Percentiles rank a stretch among this genome's conserved stretches.
Evolutionary conservation across 2,797 vertebrate species (phyloP).

Genomic region (Gila robusta): DNA sequence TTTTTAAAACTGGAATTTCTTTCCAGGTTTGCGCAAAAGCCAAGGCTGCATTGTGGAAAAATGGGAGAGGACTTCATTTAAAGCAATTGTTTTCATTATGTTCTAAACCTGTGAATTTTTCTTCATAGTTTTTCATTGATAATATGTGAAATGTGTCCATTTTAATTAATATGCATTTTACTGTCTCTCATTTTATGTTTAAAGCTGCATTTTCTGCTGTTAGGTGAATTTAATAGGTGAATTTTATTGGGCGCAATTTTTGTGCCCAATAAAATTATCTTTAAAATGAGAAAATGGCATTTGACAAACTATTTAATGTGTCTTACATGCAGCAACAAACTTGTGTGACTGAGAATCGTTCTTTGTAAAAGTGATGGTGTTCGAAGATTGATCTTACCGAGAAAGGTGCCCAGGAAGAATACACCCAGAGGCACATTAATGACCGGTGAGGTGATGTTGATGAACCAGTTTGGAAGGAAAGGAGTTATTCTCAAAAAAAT

Average conservation of each 20-base stretch:
- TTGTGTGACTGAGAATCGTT: neutral
- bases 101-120: constrained; percentile 52
- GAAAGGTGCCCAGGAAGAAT: constrained; percentile 97
- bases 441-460: constrained; percentile 98
- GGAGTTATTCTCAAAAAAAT: constrained; percentile 99
- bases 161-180: neutral
- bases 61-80: constrained; percentile 11
- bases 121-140: constrained; percentile 34
- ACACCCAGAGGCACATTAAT: constrained; percentile 97
- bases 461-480: constrained; percentile 99
- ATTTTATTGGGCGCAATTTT: too few relatives aligned
- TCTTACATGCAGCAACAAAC: neutral
- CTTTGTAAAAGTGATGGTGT: neutral
- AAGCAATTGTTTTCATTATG: constrained; percentile 44
- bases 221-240: neutral
- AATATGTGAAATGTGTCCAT: neutral
- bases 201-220: neutral
- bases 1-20: constrained; percentile 43
- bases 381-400: constrained; percentile 82
- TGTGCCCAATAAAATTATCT: neutral
- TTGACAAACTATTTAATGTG: neutral
- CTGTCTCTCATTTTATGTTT: neutral
- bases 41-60: neutral
- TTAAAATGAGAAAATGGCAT: neutral
- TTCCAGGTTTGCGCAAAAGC: constrained; percentile 2